phyloP scores from a whole-genome alignment of 2,113 vertebrate genomes.

The Ailuropoda melanoleuca region DNA sequence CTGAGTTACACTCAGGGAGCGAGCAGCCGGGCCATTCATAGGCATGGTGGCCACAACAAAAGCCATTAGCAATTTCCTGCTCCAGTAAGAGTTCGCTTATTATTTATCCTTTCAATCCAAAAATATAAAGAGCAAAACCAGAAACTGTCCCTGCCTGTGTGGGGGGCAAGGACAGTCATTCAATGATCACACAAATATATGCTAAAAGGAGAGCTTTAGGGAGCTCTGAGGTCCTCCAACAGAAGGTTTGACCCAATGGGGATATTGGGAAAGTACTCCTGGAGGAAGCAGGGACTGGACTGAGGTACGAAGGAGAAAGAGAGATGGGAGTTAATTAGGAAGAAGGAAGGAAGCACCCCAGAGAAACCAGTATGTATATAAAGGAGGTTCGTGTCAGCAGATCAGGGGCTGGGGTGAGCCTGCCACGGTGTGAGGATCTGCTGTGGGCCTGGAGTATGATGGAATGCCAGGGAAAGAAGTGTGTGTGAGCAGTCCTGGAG shows the following conservation, averaged over 20 bases:
- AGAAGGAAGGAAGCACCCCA: neutral
- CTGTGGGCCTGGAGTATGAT: neutral
- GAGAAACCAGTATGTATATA: neutral
- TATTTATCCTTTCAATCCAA: neutral
- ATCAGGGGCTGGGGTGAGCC: neutral
- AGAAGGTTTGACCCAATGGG: no score
- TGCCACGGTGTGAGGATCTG: accelerated
- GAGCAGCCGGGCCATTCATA: neutral
- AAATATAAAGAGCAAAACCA: neutral
- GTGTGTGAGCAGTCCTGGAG: neutral
- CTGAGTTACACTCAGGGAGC: neutral
- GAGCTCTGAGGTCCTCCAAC: neutral
- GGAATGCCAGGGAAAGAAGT: no score
- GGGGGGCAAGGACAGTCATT: neutral
- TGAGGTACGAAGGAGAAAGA: neutral
- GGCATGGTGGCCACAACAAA: neutral
- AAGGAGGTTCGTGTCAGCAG: accelerated
- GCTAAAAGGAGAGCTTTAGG: neutral
- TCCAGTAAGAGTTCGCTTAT: neutral
- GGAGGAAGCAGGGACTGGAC: neutral
- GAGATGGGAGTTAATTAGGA: neutral
- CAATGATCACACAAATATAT: neutral
- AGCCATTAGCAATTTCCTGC: neutral
- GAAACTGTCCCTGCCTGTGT: neutral
- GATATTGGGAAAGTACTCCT: neutral